Evolutionary conservation across 2,113 vertebrate species (phyloP).

Genomic region (Charina bottae): DNA sequence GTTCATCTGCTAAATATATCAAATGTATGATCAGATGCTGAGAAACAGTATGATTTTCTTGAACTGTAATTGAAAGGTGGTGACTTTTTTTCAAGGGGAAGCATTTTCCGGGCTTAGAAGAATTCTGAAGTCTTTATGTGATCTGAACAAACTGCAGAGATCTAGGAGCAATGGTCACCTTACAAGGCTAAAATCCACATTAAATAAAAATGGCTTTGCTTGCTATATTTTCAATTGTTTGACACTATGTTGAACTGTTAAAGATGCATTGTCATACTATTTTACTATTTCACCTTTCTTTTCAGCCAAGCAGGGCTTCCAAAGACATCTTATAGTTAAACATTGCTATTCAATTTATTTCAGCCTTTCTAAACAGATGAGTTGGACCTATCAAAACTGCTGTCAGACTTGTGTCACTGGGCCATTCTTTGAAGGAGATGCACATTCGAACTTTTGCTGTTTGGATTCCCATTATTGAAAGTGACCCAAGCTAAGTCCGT

Average conservation of each 20-base stretch:
- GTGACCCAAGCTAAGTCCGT: not conserved
- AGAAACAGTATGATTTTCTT: not conserved
- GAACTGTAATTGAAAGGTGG: not conserved
- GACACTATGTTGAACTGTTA: not conserved
- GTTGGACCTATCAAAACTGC: not conserved
- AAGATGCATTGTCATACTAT: not conserved
- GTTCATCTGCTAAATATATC: not conserved
- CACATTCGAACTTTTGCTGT: not conserved
- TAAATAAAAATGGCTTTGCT: not conserved
- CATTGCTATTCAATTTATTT: not conserved
- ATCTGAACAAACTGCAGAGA: not conserved
- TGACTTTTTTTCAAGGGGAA: not conserved
- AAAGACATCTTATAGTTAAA: not conserved
- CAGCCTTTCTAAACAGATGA: not conserved
- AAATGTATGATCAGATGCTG: not conserved
- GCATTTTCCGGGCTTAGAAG: not conserved
- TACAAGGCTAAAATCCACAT: not conserved
- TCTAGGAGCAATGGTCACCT: not conserved
- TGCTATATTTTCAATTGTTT: not conserved
- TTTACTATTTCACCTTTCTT: not conserved
- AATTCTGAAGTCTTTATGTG: not conserved
- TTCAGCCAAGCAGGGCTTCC: not conserved
- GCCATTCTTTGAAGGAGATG: not conserved
- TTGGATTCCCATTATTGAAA: not conserved
- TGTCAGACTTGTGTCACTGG: not conserved